Evolutionary conservation across 2,888 invertebrate species (phyloP), one percentile per base, ranked within the genome.

Genomic region (Andrena chrysosceles): DNA sequence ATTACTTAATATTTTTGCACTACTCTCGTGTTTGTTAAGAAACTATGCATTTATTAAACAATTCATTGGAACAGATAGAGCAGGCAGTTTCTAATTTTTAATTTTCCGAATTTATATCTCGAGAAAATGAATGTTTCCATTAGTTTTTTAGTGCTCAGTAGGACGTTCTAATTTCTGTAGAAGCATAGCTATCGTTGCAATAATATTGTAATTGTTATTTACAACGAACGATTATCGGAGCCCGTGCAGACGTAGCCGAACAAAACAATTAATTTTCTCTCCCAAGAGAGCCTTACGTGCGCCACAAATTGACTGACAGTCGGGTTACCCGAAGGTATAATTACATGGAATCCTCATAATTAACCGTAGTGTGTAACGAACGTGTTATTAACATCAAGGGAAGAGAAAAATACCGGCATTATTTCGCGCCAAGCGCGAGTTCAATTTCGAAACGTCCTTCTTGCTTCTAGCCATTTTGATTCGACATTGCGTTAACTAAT

Each of bases 261-360:
- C 54, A 79, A 81, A 78, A 78, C 80, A 81, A 81, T 81, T 81
- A 81, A 81, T 80, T 60, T 52, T 49, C 48, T 23, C 60, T 42
- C 13, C 31, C 13, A 60, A 20, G 56, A 62, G 62, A 70, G 66
- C 67, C 67, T 78, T 71, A 78, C 62, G 42, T 35, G 71, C 66
- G 56, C 54, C 56, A 67, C 26, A 78, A 69, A 64, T 78, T 81
- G 70, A 66, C 79, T 56, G 80, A 78, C 71, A 70, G 60, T 78
- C 66, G 31, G 67, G 66, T 71, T 71, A 78, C 33, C 67, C 20
- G 69, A 62, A 70, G 70, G 54, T 78, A 62, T 78, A 81, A 78
- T 81, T 81, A 78, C 80, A 71, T 64, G 16, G 62, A 81, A 78
- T 71, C 49, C 80, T 70, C 64, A 35, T 64, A 78, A 80, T 77